phyloP scores from a whole-genome alignment of 2,797 vertebrate species.

The Mormyrus proboscirostris region DNA sequence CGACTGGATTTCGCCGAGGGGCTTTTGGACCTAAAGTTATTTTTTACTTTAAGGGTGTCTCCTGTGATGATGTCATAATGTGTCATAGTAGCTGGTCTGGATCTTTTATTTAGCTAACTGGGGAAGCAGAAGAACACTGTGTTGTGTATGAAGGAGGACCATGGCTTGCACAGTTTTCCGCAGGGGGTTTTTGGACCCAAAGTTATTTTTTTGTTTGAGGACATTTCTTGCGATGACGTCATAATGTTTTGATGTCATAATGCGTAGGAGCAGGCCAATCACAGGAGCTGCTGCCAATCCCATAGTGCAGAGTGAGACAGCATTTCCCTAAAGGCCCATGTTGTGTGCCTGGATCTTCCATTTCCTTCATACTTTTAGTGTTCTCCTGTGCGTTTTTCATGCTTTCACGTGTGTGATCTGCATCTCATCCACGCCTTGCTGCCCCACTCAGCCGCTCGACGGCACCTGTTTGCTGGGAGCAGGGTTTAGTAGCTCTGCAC shows the following conservation, averaged over 20 bases:
- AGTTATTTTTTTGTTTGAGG: neutral
- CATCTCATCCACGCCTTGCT: neutral
- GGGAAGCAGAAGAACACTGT: neutral
- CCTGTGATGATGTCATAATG: neutral
- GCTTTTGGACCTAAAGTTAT: neutral
- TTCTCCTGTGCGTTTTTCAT: neutral
- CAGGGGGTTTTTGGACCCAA: neutral
- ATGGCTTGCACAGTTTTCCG: neutral
- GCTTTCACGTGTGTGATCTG: neutral
- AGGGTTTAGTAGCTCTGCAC: constrained; percentile 53
- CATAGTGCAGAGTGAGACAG: neutral
- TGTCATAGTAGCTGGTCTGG: neutral
- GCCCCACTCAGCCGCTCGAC: constrained; percentile 61
- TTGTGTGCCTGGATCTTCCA: neutral
- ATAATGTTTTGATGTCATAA: neutral
- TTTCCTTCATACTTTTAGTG: neutral
- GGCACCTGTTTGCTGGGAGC: constrained; percentile 65
- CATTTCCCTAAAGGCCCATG: neutral
- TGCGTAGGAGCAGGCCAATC: neutral
- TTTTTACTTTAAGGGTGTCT: neutral
- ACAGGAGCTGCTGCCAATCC: neutral
- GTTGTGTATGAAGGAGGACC: neutral
- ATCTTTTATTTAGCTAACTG: neutral
- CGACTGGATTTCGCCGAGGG: too few species aligned
- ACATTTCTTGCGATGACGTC: neutral